phyloP scores from a whole-genome alignment of 2,888 invertebrate species.

The Drosophila kokeensis region DNA sequence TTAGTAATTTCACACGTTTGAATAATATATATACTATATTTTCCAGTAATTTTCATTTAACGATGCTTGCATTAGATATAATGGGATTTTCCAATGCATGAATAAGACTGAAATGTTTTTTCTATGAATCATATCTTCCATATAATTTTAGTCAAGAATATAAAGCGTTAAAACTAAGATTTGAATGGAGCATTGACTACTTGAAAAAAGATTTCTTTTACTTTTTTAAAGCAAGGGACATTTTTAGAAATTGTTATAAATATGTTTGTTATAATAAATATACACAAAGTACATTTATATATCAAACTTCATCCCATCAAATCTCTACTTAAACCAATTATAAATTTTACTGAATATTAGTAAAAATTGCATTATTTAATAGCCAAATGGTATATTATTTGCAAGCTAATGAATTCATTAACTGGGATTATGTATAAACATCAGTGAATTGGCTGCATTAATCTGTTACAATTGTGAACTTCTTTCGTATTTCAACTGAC shows the following conservation, averaged over 20 bases:
- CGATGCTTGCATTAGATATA: neutral
- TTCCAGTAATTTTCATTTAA: neutral
- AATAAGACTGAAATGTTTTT: neutral
- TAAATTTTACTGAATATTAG: neutral
- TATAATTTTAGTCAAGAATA: neutral
- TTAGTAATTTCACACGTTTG: neutral
- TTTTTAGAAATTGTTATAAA: neutral
- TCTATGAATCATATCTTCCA: neutral
- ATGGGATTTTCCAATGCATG: neutral
- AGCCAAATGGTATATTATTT: neutral
- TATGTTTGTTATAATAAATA: neutral
- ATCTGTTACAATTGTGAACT: conserved; percentile 5
- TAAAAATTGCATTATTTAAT: neutral
- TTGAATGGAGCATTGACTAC: neutral
- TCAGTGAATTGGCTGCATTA: neutral
- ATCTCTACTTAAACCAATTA: neutral
- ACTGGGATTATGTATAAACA: neutral
- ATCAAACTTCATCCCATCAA: neutral
- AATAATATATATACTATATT: neutral
- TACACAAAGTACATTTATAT: neutral
- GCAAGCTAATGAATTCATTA: neutral
- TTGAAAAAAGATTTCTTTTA: neutral
- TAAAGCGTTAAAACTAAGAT: neutral
- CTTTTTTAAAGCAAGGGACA: neutral
- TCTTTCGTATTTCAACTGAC: conserved; percentile 10